A percentile compares a stretch with the other conserved stretches of the same genome.
Conservation (phyloP, 2,888 invertebrate species). For the Pachycephus smyrnensis region DNA sequence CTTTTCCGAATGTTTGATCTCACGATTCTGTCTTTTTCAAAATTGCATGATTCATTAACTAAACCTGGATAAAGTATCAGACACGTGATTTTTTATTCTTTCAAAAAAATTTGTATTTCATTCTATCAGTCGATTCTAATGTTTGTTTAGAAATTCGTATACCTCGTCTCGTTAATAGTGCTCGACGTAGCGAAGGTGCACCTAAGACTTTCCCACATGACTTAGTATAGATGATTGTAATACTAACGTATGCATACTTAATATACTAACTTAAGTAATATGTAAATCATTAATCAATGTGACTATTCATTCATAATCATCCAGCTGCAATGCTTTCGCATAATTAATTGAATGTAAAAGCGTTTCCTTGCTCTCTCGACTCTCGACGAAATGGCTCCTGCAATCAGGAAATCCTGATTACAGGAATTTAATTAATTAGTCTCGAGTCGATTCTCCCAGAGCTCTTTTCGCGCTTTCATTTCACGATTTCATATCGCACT, state of each 20-base stretch:
- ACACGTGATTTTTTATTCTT: background rate
- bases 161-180: background rate
- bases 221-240: background rate
- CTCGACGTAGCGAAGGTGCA: background rate
- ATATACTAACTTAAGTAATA: background rate
- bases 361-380: background rate
- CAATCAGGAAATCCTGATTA: background rate
- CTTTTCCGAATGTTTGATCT: background rate
- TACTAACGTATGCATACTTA: background rate
- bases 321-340: background rate
- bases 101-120: too few species aligned
- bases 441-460: background rate
- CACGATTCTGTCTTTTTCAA: background rate
- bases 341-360: background rate
- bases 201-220: background rate
- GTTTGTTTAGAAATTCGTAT: background rate
- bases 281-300: background rate
- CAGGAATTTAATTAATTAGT: background rate
- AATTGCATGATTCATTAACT: background rate
- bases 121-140: background rate
- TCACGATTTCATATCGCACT: constrained; percentile 15
- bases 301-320: background rate
- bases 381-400: background rate
- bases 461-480: background rate
- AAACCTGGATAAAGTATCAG: background rate